Base-by-base conservation (phyloP, 2,888 invertebrate species). In the Callosobruchus maculatus region DNA sequence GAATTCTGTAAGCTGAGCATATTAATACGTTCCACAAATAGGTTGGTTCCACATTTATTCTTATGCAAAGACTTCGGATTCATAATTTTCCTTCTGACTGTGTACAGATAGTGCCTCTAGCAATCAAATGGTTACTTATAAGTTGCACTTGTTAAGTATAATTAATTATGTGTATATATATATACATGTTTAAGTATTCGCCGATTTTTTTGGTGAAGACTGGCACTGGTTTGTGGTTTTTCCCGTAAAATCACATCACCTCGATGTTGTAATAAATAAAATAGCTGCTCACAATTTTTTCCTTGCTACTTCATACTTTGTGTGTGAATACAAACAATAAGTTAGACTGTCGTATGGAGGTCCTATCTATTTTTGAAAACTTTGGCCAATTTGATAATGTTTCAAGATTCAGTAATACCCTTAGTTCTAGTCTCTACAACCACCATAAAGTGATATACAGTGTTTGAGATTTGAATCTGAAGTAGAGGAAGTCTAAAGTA, bases 31-130 rank as follows among this genome's bases (percentile, higher is more conserved):
- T 21, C n/a, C 18, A 7, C n/a, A 31, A 31, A 20, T 7, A 67
- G 67, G 7, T 30, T 22, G 7, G 21, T 21, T 20, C 20, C 13
- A 31, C 21, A 26, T 26, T 49, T 26, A 13, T 3, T 49, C 49
- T 49, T 13, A 49, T 70, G 73, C 74, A 76, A 75, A 73, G 76
- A 75, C 78, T 78, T 75, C 75, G 72, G 74, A 67, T 77, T 73
- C 75, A 72, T 77, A 67, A 77, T 77, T 77, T 75, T 79, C 79
- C 79, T 80, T 74, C 81, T 81, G 84, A 80, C 81, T 82, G 78
- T 83, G 83, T 84, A 81, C 83, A 83, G 83, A 83, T 85, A 85
- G 85, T 85, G 85, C 85, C 85, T 86, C 84, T 84, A 85, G 85
- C 80, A 83, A 83, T 81, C 79, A 83, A 81, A 81, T 81, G 81